phyloP scores from a whole-genome alignment of 92 coral and sea anemone genomes.

The Parazoanthus atlanticus region DNA sequence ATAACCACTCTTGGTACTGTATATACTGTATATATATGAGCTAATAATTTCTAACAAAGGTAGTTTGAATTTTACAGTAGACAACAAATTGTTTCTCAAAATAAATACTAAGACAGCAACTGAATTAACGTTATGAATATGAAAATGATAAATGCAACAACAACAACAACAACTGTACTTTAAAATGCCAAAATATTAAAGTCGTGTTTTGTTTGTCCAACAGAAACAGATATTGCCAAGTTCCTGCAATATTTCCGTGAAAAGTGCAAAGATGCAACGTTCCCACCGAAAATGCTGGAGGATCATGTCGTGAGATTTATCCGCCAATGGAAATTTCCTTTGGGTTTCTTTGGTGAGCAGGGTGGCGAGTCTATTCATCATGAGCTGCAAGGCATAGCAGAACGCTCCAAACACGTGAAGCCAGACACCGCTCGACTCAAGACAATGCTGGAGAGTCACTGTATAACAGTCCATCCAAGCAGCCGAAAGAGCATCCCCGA shows the following conservation, averaged over 20 bases:
- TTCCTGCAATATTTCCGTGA: conserved; percentile 5
- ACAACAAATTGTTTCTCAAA: no score
- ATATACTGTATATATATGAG: background rate
- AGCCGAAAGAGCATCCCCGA: conserved; percentile 6
- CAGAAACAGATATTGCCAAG: conserved; percentile 4
- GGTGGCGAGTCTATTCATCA: conserved; percentile 19
- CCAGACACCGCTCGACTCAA: conserved; percentile 12
- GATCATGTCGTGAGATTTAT: conserved; percentile 17
- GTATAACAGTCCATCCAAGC: background rate
- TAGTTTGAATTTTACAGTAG: no score
- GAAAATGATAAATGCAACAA: background rate
- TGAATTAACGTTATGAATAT: background rate
- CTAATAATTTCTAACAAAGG: no score
- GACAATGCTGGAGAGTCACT: conserved; percentile 11
- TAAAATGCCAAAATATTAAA: background rate
- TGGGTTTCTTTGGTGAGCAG: conserved; percentile 33
- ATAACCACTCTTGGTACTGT: conserved; percentile 16
- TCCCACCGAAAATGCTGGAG: conserved; percentile 13
- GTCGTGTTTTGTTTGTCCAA: background rate
- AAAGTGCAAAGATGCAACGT: conserved; percentile 8
- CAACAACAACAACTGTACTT: background rate
- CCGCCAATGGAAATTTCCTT: background rate
- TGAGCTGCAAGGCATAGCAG: conserved; percentile 7
- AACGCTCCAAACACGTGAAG: background rate
- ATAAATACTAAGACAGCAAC: no score